A percentile compares a stretch with the other conserved stretches of the same genome.
Conservation (phyloP, 2,113 vertebrate species). For the Macaca mulatta region DNA sequence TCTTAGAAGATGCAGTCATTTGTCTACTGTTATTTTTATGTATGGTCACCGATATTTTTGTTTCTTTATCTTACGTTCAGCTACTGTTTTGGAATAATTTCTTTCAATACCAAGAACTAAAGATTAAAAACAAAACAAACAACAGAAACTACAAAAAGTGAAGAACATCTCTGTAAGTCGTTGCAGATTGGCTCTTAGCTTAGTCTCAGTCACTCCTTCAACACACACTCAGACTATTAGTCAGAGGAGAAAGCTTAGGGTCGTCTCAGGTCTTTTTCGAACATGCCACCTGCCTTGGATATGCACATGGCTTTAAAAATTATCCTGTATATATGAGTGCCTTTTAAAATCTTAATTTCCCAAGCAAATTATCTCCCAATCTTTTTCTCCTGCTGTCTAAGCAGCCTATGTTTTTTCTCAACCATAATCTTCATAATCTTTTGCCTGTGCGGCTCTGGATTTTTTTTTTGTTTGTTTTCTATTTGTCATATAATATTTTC, state of each 20-base stretch:
- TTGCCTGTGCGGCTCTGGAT: rapidly evolving
- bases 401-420: background rate
- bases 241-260: background rate
- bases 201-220: too few species aligned
- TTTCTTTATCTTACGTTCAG: background rate
- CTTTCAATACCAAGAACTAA: background rate
- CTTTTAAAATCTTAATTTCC: background rate
- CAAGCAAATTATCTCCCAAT: background rate
- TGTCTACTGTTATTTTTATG: background rate
- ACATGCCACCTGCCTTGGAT: background rate
- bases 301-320: background rate
- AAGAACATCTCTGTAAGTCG: background rate
- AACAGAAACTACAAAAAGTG: background rate
- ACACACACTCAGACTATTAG: background rate
- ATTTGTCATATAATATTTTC: background rate
- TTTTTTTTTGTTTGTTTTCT: background rate
- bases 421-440: background rate
- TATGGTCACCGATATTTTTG: background rate
- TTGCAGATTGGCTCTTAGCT: background rate
- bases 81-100: background rate
- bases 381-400: background rate
- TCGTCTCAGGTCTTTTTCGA: background rate
- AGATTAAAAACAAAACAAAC: background rate
- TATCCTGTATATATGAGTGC: background rate
- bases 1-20: background rate